Evolutionary conservation across 1,140 invertebrate species (phyloP).

Genomic region (Drosophila grimshawi): DNA sequence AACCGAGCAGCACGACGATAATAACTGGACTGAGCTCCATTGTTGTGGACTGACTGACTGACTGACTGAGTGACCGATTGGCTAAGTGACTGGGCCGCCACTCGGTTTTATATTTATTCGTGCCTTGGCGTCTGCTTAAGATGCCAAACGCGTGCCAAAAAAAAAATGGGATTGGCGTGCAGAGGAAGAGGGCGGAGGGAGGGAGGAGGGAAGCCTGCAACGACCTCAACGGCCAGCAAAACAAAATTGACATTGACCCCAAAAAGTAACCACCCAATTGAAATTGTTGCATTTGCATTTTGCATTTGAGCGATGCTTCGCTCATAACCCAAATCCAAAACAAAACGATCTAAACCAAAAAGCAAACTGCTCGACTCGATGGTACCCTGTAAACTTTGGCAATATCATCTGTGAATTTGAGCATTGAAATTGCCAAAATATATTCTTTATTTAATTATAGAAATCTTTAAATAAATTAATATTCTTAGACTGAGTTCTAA

Average conservation of each 20-base stretch:
- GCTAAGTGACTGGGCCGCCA: background rate
- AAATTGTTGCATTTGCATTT: constrained; percentile 58
- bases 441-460: no score
- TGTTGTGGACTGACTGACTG: constrained; percentile 37
- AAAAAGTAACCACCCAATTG: constrained; percentile 43
- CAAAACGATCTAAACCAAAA: background rate
- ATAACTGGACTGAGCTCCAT: constrained; percentile 57
- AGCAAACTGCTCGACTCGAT: background rate
- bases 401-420: background rate
- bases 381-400: constrained; percentile 4
- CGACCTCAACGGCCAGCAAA: constrained; percentile 37
- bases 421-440: no score
- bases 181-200: background rate
- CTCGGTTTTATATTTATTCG: constrained; percentile 51
- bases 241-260: constrained; percentile 72
- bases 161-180: background rate
- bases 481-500: no score
- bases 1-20: constrained; percentile 32
- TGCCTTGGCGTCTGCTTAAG: constrained; percentile 44
- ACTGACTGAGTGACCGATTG: constrained; percentile 23
- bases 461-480: no score
- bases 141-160: constrained; percentile 40
- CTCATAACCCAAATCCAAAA: constrained; percentile 22
- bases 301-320: constrained; percentile 29
- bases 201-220: background rate